Conservation (phyloP, 2,113 vertebrate species). For the Albula glossodonta region DNA sequence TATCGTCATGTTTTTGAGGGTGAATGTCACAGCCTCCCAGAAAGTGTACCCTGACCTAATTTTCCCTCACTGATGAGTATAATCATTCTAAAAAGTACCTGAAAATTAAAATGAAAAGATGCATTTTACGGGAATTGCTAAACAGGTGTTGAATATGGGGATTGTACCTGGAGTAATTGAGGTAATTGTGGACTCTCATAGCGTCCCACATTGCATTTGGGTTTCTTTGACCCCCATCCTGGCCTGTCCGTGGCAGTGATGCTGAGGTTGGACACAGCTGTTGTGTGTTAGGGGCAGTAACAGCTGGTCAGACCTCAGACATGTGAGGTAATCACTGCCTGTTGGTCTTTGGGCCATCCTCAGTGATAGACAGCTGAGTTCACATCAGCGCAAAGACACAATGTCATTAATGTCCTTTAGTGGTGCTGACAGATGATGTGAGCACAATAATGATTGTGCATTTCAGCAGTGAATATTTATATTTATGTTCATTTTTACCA, state of each 20-base stretch:
- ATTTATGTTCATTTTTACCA: no score
- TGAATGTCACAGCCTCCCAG: no score
- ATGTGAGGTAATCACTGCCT: not conserved
- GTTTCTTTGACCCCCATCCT: not conserved
- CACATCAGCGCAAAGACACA: no score
- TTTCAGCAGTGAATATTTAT: no score
- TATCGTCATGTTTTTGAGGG: not conserved
- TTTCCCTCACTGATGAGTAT: not conserved
- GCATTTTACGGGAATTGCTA: not conserved
- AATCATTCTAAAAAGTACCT: not conserved
- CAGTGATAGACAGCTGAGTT: not conserved
- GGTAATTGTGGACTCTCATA: no score
- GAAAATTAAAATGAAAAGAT: not conserved
- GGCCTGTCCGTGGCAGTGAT: not conserved
- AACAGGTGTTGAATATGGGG: not conserved
- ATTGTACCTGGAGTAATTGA: not conserved
- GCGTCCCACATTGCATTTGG: no score
- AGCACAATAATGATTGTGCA: no score
- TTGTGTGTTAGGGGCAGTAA: slow-evolving; percentile 4
- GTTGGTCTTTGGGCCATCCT: no score
- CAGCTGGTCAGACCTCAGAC: slow-evolving; percentile 8
- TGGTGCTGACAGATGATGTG: no score
- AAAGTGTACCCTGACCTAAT: not conserved
- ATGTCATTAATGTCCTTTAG: no score
- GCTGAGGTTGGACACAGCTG: slow-evolving; percentile 10